Evolutionary conservation across 2,797 vertebrate genomes (phyloP), one percentile per base, ranked within the genome.

Genomic region (Pagetopsis macropterus): DNA sequence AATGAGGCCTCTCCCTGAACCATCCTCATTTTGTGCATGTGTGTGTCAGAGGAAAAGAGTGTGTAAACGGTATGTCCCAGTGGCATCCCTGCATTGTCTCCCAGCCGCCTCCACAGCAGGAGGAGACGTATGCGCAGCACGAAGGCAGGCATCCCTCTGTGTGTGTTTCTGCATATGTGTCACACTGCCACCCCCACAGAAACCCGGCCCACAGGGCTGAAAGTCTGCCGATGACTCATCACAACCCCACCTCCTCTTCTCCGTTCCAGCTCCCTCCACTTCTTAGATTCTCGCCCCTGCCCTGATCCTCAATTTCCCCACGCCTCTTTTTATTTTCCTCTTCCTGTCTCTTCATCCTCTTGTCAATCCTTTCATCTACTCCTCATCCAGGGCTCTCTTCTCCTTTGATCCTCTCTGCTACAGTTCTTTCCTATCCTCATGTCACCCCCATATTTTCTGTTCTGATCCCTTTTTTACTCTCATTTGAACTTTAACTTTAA

Each of bases 161-260:
- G 63, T 82, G 75, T 69, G 69, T 68, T 75, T 75, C 79, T 88
- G 76, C 76, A 79, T 79, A 75, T 89, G 86, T 91, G 89, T 90
- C 86, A 89, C 77, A 63, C 80, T 70, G 72, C 90, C 84, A 74
- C 91, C 91, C 89, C 87, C 88, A 87, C 90, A 86, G 86, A 70
- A 86, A 75, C 79, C 75, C 65, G 2, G 81, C 83, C 89, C 89
- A 86, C 72, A 61, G 52, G 75, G 60, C 82, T 89, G 86, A 82
- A 78, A 78, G 78, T 67, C 82, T 84, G 41, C 27, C 73, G 89
- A 89, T 91, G 91, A 92, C 86, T 92, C 89, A 92, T 90, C 86
- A 74, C 72, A 56, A 55, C 65, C 81, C 81, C 73, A 63, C 75
- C 83, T 76, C 79, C 77, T 68, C 66, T 41, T 61, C 55, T 60